Percentiles rank a stretch among this genome's conserved stretches.
Conservation (phyloP, 1,140 invertebrate genomes). For the Plodia interpunctella region DNA sequence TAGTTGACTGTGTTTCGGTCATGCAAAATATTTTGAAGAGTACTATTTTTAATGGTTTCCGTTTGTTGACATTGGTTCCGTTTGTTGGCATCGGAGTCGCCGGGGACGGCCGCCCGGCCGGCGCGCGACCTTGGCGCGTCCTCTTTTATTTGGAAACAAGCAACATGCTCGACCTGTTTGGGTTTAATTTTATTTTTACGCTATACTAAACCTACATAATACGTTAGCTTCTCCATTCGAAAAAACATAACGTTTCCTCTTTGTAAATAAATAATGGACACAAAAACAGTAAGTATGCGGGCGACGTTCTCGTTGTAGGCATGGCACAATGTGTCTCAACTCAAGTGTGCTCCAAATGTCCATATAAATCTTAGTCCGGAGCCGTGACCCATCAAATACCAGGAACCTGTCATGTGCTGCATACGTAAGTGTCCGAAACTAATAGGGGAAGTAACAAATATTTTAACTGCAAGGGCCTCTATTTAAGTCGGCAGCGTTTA, state of each 20-base stretch:
- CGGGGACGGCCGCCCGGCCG: constrained; percentile 8
- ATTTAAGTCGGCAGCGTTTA: constrained; percentile 10
- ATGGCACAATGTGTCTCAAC: constrained; percentile 16
- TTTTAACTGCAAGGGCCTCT: constrained; percentile 7
- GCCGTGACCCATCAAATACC: constrained; percentile 12
- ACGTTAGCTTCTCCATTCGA: too few relatives aligned
- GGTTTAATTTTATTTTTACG: constrained; percentile 18
- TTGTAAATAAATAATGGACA: neutral
- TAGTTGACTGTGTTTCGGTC: too few relatives aligned
- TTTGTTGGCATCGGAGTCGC: constrained; percentile 10
- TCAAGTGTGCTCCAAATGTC: constrained; percentile 21
- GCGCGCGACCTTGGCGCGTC: constrained; percentile 25
- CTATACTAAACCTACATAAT: too few relatives aligned
- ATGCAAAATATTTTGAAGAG: neutral
- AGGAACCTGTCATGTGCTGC: constrained; percentile 13
- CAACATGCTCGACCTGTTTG: constrained; percentile 26
- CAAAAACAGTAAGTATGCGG: constrained; percentile 15
- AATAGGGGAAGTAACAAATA: constrained; percentile 18
- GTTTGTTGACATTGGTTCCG: constrained; percentile 11
- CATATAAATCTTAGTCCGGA: neutral
- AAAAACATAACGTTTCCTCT: neutral
- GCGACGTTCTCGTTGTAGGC: constrained; percentile 2
- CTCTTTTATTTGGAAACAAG: constrained; percentile 27
- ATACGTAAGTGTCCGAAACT: constrained; percentile 12
- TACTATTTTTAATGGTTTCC: neutral